Conservation (phyloP, 2,888 invertebrate species). For the Cataglyphis livida region DNA sequence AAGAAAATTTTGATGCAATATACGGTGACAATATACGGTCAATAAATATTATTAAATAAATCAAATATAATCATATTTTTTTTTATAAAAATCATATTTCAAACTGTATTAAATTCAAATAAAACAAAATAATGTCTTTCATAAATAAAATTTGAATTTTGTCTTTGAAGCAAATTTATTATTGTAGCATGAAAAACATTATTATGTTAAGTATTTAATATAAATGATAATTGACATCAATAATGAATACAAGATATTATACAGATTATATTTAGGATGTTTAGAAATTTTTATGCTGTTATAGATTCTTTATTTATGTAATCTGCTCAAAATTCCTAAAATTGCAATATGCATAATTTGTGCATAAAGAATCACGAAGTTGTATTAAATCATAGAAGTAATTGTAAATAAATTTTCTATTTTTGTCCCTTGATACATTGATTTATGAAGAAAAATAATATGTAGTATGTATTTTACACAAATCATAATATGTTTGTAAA, state of each 20-base stretch:
- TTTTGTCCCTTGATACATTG: neutral
- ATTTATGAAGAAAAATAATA: neutral
- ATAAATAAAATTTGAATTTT: neutral
- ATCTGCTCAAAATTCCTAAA: neutral
- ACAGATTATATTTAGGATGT: neutral
- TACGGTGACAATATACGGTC: too few species aligned
- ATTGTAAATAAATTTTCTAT: neutral
- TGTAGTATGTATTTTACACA: conserved; percentile 2
- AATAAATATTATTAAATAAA: conserved; percentile 1
- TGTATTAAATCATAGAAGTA: neutral
- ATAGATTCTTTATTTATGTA: neutral
- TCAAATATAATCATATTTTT: neutral
- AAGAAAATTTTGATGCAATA: neutral
- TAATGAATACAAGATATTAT: neutral
- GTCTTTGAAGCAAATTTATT: neutral
- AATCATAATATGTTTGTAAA: conserved; percentile 9
- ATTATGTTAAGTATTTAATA: neutral
- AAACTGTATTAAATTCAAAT: neutral
- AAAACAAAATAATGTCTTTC: neutral
- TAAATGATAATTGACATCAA: too few species aligned
- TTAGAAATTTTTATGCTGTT: neutral
- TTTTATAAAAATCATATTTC: neutral
- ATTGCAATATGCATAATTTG: neutral
- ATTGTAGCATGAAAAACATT: neutral
- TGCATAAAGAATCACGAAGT: neutral